Conservation (phyloP, 37 sponge, comb jelly and placozoan species). For the Eunapius fragilis region DNA sequence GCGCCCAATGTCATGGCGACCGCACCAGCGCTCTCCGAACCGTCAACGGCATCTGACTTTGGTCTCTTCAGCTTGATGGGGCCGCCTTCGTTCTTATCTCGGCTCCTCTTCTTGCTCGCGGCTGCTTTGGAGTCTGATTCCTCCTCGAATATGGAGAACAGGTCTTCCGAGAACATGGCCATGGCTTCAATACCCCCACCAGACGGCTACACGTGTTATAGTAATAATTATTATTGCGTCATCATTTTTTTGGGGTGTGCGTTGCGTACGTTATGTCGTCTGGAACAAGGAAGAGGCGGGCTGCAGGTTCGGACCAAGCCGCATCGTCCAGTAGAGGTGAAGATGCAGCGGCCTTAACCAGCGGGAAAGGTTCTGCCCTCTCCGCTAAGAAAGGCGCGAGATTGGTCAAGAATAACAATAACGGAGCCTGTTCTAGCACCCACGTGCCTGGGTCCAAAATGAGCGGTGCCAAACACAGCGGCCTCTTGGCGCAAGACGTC, state of each 20-base stretch:
- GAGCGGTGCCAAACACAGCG: slow-evolving; percentile 43
- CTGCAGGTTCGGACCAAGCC: not conserved
- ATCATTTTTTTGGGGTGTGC: not conserved
- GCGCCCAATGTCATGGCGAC: not conserved
- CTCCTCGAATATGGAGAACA: slow-evolving; percentile 74
- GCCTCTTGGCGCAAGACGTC: slow-evolving; percentile 35
- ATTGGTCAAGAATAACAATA: not conserved
- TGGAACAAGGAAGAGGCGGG: not conserved
- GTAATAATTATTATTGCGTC: not conserved
- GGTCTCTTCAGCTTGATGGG: not conserved
- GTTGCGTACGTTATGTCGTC: not conserved
- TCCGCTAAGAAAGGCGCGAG: not conserved
- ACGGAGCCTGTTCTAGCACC: not conserved
- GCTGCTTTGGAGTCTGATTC: slow-evolving; percentile 7
- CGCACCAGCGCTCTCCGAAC: not conserved
- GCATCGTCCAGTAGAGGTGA: not conserved
- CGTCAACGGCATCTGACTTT: not conserved
- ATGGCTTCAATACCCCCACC: slow-evolving; percentile 2
- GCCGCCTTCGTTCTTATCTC: not conserved
- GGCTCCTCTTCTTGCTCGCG: slow-evolving; percentile 26
- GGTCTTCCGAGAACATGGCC: slow-evolving; percentile 70
- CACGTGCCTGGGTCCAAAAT: slow-evolving; percentile 10
- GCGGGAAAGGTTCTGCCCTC: not conserved
- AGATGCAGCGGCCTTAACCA: not conserved
- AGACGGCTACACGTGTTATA: not conserved